Conservation (phyloP, 2,888 invertebrate species). For the Zhuqinia jingwanae region DNA sequence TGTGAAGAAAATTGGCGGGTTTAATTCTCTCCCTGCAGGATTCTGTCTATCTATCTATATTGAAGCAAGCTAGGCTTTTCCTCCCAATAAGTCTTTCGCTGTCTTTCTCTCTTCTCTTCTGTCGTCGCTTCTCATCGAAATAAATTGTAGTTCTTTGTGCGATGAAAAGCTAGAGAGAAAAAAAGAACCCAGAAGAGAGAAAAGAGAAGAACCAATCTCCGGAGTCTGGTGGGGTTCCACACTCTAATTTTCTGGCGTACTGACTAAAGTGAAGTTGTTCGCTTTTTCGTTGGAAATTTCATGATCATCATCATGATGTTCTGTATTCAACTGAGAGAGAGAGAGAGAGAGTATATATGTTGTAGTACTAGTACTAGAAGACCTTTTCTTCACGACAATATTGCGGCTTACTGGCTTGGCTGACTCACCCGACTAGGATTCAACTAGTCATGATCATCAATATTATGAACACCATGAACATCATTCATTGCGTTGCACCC, state of each 20-base stretch:
- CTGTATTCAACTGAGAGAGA: neutral
- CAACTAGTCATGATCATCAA: slow-evolving; percentile 23
- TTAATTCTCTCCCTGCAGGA: slow-evolving; percentile 74
- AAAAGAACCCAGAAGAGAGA: slow-evolving; percentile 45
- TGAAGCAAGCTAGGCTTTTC: slow-evolving; percentile 42
- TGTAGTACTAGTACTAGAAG: neutral
- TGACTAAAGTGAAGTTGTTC: slow-evolving; percentile 15
- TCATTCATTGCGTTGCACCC: neutral
- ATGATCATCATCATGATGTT: slow-evolving; percentile 18
- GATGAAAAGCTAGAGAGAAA: slow-evolving; percentile 49
- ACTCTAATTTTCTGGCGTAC: slow-evolving; percentile 68
- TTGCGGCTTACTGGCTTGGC: slow-evolving; percentile 34
- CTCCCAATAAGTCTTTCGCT: slow-evolving; percentile 66
- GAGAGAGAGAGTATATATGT: too few relatives aligned
- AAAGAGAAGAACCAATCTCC: slow-evolving; percentile 72
- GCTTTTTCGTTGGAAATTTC: slow-evolving; percentile 53
- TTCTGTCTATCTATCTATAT: slow-evolving; percentile 37
- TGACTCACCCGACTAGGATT: slow-evolving; percentile 31
- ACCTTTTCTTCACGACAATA: neutral
- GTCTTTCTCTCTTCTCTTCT: slow-evolving; percentile 57
- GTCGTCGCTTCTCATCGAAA: slow-evolving; percentile 69
- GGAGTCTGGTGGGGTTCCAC: slow-evolving; percentile 72
- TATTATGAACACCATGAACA: neutral
- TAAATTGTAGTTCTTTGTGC: slow-evolving; percentile 77
- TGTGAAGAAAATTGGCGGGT: slow-evolving; percentile 79